Evolutionary conservation across 2,888 invertebrate species (phyloP).

Genomic region (Diloba caeruleocephala): DNA sequence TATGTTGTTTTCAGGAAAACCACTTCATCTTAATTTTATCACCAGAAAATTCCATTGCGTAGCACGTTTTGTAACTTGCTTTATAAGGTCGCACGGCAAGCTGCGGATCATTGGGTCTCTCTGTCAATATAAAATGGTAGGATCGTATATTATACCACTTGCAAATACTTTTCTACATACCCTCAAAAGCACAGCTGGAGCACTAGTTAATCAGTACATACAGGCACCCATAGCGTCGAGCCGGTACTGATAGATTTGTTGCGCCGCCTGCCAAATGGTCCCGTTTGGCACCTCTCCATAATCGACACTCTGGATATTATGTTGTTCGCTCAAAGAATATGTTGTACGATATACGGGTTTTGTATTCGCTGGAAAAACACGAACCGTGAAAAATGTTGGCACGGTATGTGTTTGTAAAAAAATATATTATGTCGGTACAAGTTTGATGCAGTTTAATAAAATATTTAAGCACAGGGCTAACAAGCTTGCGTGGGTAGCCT

Average conservation of each 20-base stretch:
- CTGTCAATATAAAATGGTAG: too few species aligned
- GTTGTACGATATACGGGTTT: constrained; percentile 42
- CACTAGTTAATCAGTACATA: constrained; percentile 45
- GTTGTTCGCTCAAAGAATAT: constrained; percentile 50
- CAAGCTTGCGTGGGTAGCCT: neutral
- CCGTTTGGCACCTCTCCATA: constrained; percentile 63
- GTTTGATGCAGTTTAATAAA: neutral
- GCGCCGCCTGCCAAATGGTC: constrained; percentile 58
- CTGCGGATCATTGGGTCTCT: too few species aligned
- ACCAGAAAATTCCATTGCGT: too few species aligned
- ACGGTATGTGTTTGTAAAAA: constrained; percentile 11
- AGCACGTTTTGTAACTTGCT: too few species aligned
- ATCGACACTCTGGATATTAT: constrained; percentile 43
- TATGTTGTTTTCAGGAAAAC: too few species aligned
- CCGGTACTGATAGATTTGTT: constrained; percentile 61
- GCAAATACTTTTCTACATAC: neutral
- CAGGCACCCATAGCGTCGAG: constrained; percentile 23
- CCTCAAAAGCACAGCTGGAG: constrained; percentile 6
- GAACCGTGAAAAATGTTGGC: constrained; percentile 26
- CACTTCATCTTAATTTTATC: too few species aligned
- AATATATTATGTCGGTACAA: neutral
- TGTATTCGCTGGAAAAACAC: constrained; percentile 41
- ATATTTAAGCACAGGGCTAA: too few species aligned
- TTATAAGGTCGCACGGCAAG: too few species aligned
- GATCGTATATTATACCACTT: too few species aligned